Base-by-base conservation (phyloP, 2,113 vertebrate species). In the Hyperopisus bebe region DNA sequence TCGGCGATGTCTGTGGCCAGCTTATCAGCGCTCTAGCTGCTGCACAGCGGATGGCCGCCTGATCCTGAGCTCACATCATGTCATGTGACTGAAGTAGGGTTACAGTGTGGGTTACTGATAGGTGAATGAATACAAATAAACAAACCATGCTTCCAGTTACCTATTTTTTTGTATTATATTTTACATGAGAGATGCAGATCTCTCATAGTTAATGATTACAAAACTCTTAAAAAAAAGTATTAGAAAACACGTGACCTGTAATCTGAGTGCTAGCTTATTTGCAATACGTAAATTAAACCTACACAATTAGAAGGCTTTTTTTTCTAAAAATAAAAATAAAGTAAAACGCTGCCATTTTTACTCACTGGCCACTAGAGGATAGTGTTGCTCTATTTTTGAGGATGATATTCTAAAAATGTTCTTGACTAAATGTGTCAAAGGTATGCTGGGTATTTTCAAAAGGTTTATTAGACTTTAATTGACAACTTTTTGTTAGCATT, bases 361-460 rank as follows among this genome's bases (percentile, higher is more conserved):
- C 1, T 88, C 1, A 83, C 42, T 88, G 91, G 91, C 94, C 95
- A 94, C 94, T 90, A 95, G 95, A 95, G 93, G 94, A 88, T 91
- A 91, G 92, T 93, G 90, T 95, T 94, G 94, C 58, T 92, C 94
- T 94, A 89, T 88, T 66, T 85, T 83, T 62, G 62, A 89, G 48
- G 46, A 19, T 84, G 3, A 35, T 11, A 46, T 21, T 46, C 9
- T 87, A 77, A 88, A 51, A 42, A 31, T 80, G 58, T 44, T 70
- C 70, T 62, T 27, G 19, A 85, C 82, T 27, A 6, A 51, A 35
- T 53, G n/a, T 53, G 50, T 55, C 15, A 39, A 31, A 39, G 31
- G 27, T 87, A 48, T 39, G 55, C 74, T 51, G 8, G 27, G 42
- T 35, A 48, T 47, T 47, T 47, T 47, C n/a, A 39, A 62, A 89